A percentile compares a stretch with the other conserved stretches of the same genome.
Evolutionary conservation across 2,113 vertebrate genomes (phyloP).

Genomic region (Cynoglossus semilaevis): DNA sequence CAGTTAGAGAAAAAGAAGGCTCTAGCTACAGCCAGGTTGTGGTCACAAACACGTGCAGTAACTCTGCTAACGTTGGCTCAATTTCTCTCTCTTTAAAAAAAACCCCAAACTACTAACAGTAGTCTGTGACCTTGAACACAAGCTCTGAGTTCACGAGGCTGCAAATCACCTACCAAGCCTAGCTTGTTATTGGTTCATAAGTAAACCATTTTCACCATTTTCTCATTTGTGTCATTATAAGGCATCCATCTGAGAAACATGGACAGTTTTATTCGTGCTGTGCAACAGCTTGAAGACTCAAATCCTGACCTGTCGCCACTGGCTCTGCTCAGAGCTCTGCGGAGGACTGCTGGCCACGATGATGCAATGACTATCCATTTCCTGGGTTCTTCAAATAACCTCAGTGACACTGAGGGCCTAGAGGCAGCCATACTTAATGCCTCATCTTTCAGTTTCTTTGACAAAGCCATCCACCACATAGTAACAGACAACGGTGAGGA

Average conservation of each 20-base stretch:
- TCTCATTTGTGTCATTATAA: conserved; percentile 31
- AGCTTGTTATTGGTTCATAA: too few relatives aligned
- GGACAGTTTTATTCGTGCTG: conserved; percentile 71
- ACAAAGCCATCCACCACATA: conserved; percentile 54
- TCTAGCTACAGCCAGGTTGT: too few relatives aligned
- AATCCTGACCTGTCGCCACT: conserved; percentile 22
- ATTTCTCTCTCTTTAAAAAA: too few relatives aligned
- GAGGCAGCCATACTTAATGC: conserved; percentile 17
- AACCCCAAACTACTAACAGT: too few relatives aligned
- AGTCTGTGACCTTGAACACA: too few relatives aligned
- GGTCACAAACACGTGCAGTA: too few relatives aligned
- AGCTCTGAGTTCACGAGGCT: too few relatives aligned
- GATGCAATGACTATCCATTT: conserved; percentile 56
- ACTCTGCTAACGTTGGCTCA: too few relatives aligned
- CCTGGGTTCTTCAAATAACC: conserved; percentile 49
- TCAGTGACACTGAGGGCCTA: conserved; percentile 26
- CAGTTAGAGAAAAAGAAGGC: too few relatives aligned
- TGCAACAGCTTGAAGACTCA: conserved; percentile 70
- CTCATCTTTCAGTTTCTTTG: conserved; percentile 59
- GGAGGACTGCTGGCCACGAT: conserved; percentile 48
- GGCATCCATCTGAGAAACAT: conserved; percentile 68
- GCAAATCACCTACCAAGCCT: too few relatives aligned
- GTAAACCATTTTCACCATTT: neutral
- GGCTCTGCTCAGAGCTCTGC: conserved; percentile 46
- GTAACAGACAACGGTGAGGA: conserved; percentile 54